These are phyloP conservation scores for Peromyscus attwateri DNA, from an alignment of 2,797 vertebrate genomes.

Conservation along the genomic window DNA sequence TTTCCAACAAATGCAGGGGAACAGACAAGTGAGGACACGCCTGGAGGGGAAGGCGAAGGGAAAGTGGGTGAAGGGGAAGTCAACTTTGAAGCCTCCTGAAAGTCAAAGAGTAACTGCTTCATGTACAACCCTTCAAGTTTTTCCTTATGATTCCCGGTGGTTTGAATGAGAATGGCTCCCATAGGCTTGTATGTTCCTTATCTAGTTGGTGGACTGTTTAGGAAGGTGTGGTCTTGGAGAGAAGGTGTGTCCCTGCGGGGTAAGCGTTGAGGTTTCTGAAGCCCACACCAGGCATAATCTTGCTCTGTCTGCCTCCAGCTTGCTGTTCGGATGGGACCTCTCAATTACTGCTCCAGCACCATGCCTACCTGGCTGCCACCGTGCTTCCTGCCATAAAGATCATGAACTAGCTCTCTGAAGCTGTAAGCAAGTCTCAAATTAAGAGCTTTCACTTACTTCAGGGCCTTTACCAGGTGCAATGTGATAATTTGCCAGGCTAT, in stretches of 20 bases:
- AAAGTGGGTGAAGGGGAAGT: neutral
- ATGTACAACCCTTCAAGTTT: neutral
- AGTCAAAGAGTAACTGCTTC: neutral
- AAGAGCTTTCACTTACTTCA: neutral
- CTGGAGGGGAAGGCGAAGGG: too few species aligned
- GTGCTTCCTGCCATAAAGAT: neutral
- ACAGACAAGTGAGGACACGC: neutral
- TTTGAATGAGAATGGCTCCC: neutral
- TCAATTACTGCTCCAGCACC: neutral
- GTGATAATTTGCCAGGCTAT: too few species aligned
- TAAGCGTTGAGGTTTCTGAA: neutral
- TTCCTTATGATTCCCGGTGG: neutral
- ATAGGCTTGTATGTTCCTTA: fast-evolving
- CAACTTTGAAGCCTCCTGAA: neutral
- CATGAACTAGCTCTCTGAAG: neutral
- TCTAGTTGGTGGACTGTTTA: neutral
- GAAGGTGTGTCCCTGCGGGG: neutral
- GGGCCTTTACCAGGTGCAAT: neutral
- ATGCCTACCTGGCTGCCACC: neutral
- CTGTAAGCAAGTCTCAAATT: neutral
- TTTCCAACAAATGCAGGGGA: neutral
- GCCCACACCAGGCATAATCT: neutral
- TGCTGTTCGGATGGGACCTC: neutral
- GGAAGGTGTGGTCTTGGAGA: neutral
- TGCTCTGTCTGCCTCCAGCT: neutral